Evolutionary conservation across 2,113 vertebrate species (phyloP), one percentile per base, ranked within the genome.

Genomic region (Oncorhynchus mykiss): DNA sequence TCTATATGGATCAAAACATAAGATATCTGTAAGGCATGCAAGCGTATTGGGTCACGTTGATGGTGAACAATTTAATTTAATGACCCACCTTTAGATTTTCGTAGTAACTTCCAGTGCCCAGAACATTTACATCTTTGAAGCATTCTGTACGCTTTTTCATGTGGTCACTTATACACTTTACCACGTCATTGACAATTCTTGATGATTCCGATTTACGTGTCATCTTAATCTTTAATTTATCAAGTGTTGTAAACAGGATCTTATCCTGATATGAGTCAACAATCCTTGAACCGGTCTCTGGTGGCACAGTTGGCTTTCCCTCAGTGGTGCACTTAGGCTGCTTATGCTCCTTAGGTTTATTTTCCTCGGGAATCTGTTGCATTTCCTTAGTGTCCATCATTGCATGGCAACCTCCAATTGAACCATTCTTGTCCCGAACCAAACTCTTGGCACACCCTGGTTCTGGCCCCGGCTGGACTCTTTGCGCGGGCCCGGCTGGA

Each of bases 31-130:
- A 29, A 67, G 27, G 3, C 14, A 5, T 16, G 39, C 16, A 16
- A 54, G 3, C 4, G 16, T 54, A 18, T 45, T 54, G 51, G 13
- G 16, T 54, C 51, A 54, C 12, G 16, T 18, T 54, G 16, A 3
- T 54, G 51, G 51, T 29, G 3, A 4, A 72, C 12, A 31, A 57
- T 68, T 34, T 51, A 57, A 13, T 51, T 25, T 18, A 12, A 24
- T 4, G 4, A 77, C 87, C 82, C 82, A 92, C 92, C 81, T 93
- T 93, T 5, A 92, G 9, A 60, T 91, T 76, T 83, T 93, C 91
- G 78, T 91, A 92, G 79, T 92, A 90, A 76, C 92, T 92, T 71
- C 92, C 92, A n/a, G 92, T 91, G 5, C 0, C 29, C 39, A 92
- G 65, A 0, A 3, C 0, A 3, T 72, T 4, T 4, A 90, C 77